Conservation (phyloP, 2,797 vertebrate genomes). For the Pelodytes ibericus region DNA sequence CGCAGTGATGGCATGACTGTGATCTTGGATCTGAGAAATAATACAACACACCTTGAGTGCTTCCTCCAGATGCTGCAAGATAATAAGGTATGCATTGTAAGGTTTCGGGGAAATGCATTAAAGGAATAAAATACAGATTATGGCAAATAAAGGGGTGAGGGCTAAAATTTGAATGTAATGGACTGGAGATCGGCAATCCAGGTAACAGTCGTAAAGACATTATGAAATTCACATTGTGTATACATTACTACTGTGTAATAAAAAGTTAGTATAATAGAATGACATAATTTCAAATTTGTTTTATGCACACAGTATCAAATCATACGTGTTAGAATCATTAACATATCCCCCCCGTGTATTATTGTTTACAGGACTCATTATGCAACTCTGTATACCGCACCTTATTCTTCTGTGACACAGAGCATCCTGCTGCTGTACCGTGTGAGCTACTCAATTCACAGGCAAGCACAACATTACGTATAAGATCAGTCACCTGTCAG, state of each 20-base stretch:
- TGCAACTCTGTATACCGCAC: constrained; percentile 23
- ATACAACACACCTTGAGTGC: constrained; percentile 55
- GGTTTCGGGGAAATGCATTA: no score
- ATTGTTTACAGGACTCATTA: constrained; percentile 17
- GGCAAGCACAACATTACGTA: constrained; percentile 12
- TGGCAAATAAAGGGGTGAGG: no score
- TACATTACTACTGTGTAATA: background rate
- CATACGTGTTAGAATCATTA: background rate
- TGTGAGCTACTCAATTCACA: constrained; percentile 32
- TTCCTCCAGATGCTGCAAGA: constrained; percentile 62
- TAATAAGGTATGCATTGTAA: constrained; percentile 62
- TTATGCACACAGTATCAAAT: background rate
- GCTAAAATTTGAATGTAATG: no score
- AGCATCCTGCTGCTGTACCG: background rate
- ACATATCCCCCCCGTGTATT: background rate
- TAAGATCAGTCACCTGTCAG: background rate
- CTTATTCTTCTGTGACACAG: constrained; percentile 39
- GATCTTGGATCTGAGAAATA: constrained; percentile 64
- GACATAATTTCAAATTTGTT: background rate
- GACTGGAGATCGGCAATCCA: no score
- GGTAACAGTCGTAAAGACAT: no score
- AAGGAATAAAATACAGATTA: no score
- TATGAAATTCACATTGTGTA: background rate
- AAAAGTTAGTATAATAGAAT: background rate
- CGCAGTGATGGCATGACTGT: constrained; percentile 61